A percentile compares a stretch with the other conserved stretches of the same genome.
Evolutionary conservation across 2,888 invertebrate species (phyloP).

Genomic region (Plebejus melissa): DNA sequence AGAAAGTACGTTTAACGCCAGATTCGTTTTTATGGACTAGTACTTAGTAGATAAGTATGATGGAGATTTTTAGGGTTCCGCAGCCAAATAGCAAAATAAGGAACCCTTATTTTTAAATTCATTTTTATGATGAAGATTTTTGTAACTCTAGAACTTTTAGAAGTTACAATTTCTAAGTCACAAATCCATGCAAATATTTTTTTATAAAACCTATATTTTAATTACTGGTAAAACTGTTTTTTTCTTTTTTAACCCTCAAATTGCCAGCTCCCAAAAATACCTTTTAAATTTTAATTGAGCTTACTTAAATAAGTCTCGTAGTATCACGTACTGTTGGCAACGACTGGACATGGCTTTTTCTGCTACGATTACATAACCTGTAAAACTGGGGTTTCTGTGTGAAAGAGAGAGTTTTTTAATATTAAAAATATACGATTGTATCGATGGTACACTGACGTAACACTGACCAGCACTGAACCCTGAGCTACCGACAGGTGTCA

Average conservation of each 20-base stretch:
- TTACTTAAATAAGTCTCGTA: not conserved
- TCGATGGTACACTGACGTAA: constrained; percentile 22
- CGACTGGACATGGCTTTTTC: not conserved
- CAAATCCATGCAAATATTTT: not conserved
- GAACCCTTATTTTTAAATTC: too few relatives aligned
- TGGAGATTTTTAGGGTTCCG: too few relatives aligned
- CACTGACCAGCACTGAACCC: constrained; percentile 19
- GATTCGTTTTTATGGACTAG: not conserved
- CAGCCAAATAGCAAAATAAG: too few relatives aligned
- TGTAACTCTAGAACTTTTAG: too few relatives aligned
- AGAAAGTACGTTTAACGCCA: too few relatives aligned
- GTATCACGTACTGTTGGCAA: not conserved
- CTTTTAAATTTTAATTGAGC: not conserved
- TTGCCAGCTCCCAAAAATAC: too few relatives aligned
- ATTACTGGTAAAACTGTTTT: not conserved
- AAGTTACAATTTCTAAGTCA: not conserved
- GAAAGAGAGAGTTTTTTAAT: constrained; percentile 26
- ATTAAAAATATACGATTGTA: constrained; percentile 21
- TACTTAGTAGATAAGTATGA: too few relatives aligned
- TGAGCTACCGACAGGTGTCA: not conserved
- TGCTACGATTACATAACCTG: not conserved
- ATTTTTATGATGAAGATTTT: too few relatives aligned
- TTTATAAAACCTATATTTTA: not conserved
- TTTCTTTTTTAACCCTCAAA: not conserved
- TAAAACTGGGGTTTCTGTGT: constrained; percentile 8